These are phyloP conservation scores for Allolobophora icterica DNA, from an alignment of 2,888 invertebrate genomes.

Conservation along the genomic window DNA sequence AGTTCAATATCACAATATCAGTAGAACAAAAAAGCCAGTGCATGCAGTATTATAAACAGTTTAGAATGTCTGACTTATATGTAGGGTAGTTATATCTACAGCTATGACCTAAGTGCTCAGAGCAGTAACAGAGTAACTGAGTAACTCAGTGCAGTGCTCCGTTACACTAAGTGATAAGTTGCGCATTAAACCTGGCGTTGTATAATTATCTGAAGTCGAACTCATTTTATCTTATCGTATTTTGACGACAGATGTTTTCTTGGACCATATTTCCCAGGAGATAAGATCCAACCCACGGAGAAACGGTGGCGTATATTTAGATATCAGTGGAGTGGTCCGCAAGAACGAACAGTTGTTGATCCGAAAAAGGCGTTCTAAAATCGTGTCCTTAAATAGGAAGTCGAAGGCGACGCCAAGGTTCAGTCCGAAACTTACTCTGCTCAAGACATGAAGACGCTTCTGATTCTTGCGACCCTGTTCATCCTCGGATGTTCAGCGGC, in stretches of 20 bases:
- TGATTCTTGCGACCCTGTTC: background rate
- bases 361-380: background rate
- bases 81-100: no score
- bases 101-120: no score
- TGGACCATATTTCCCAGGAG: background rate
- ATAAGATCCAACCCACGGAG: background rate
- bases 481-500: background rate
- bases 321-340: background rate
- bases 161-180: no score
- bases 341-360: background rate
- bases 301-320: background rate
- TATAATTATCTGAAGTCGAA: no score
- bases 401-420: background rate
- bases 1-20: no score
- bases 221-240: background rate
- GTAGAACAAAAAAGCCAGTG: no score
- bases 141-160: no score
- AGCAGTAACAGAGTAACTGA: no score
- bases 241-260: background rate
- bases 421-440: background rate
- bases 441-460: background rate
- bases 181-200: no score
- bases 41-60: no score
- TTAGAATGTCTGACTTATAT: no score
- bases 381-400: background rate